phyloP scores from a whole-genome alignment of 1,140 invertebrate genomes.

The Adoxophyes honmai region DNA sequence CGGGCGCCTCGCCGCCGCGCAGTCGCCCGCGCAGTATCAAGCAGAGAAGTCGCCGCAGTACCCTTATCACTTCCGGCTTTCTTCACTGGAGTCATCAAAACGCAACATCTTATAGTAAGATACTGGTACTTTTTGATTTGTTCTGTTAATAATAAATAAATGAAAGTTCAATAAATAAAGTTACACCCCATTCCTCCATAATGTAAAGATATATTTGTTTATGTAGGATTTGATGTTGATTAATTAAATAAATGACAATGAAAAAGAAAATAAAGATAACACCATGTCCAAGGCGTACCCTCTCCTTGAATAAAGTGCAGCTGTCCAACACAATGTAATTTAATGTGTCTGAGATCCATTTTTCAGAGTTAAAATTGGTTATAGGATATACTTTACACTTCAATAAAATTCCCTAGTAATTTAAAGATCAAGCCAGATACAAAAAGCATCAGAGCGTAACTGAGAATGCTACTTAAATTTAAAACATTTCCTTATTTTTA shows the following conservation, averaged over 20 bases:
- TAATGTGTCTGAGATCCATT: background rate
- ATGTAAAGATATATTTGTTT: slow-evolving; percentile 36
- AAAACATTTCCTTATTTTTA: too few species aligned
- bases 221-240: slow-evolving; percentile 34
- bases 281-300: slow-evolving; percentile 11
- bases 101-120: slow-evolving; percentile 69
- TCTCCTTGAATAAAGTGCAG: background rate
- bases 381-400: too few species aligned
- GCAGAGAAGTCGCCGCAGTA: background rate
- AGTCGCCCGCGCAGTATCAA: background rate
- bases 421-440: too few species aligned
- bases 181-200: slow-evolving; percentile 34
- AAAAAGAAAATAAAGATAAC: slow-evolving; percentile 35
- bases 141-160: slow-evolving; percentile 59
- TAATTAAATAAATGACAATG: slow-evolving; percentile 43
- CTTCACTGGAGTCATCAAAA: background rate
- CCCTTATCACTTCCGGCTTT: background rate
- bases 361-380: too few species aligned
- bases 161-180: slow-evolving; percentile 25
- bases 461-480: too few species aligned
- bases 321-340: background rate
- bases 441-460: too few species aligned
- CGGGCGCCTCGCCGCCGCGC: background rate
- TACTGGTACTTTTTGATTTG: slow-evolving; percentile 66
- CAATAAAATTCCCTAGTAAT: too few species aligned